These are phyloP conservation scores for Loxodonta africana DNA, from an alignment of 2,113 vertebrate genomes.

Conservation along the genomic window DNA sequence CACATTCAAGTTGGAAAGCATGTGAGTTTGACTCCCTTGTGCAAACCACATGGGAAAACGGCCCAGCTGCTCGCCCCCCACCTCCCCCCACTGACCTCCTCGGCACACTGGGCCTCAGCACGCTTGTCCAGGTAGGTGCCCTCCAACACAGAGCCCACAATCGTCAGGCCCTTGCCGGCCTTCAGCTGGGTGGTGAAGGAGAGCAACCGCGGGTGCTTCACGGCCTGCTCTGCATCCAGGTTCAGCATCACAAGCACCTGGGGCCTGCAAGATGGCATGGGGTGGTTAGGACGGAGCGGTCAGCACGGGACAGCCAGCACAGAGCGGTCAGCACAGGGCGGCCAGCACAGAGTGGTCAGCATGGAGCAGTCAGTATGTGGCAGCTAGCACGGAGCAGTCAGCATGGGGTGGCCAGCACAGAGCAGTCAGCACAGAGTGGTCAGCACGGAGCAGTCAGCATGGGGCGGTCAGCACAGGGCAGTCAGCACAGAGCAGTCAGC, in stretches of 20 bases:
- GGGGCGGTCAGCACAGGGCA: background rate
- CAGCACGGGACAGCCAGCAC: too few species aligned
- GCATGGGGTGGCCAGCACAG: background rate
- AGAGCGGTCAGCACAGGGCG: background rate
- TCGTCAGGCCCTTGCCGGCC: conserved; percentile 97
- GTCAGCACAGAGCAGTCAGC: background rate
- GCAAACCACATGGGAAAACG: too few species aligned
- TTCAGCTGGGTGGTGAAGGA: conserved; percentile 97
- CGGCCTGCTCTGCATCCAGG: conserved; percentile 91
- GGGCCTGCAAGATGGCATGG: conserved; percentile 88
- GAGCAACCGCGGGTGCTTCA: conserved; percentile 96
- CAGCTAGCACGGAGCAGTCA: too few species aligned
- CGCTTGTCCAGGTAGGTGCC: conserved; percentile 96
- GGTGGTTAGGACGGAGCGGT: background rate
- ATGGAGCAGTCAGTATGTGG: too few species aligned
- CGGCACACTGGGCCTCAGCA: conserved; percentile 91
- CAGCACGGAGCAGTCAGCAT: background rate
- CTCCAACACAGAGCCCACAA: conserved; percentile 95
- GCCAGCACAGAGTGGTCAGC: too few species aligned
- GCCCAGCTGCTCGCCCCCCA: too few species aligned
- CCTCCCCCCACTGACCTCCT: conserved; percentile 90
- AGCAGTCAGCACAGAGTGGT: background rate
- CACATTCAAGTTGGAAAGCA: too few species aligned
- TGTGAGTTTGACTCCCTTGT: too few species aligned
- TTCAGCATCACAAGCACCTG: conserved; percentile 96